Evolutionary conservation across 2,888 invertebrate species (phyloP).

Genomic region (Ecliptopera silaceata): DNA sequence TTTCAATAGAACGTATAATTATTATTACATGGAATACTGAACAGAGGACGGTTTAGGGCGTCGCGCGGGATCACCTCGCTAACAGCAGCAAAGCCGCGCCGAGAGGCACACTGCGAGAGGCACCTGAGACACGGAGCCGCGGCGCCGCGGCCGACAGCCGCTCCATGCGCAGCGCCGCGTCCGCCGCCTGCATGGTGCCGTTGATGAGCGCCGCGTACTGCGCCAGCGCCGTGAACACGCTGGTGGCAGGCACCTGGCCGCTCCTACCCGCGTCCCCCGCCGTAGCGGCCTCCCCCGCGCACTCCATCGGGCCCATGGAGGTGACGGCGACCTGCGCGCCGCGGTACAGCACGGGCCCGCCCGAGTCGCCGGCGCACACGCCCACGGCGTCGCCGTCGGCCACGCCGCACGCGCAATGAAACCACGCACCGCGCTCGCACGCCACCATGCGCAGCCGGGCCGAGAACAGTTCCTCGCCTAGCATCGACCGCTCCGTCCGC

Average conservation of each 20-base stretch:
- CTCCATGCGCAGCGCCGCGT: slow-evolving; percentile 50
- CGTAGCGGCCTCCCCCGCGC: slow-evolving; percentile 32
- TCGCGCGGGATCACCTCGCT: background rate
- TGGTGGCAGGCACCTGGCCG: slow-evolving; percentile 44
- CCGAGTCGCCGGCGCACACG: slow-evolving; percentile 74
- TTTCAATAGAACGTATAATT: too few relatives aligned
- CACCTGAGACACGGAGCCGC: too few relatives aligned
- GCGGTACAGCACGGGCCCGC: slow-evolving; percentile 61
- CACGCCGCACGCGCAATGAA: slow-evolving; percentile 58
- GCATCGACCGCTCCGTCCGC: slow-evolving; percentile 51
- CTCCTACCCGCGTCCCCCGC: background rate
- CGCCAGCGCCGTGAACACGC: slow-evolving; percentile 66
- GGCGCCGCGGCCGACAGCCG: slow-evolving; percentile 15
- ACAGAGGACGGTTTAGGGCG: too few relatives aligned
- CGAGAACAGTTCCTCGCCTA: slow-evolving; percentile 59
- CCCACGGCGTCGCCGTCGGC: slow-evolving; percentile 39
- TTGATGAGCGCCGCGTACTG: slow-evolving; percentile 59
- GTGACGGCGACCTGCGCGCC: slow-evolving; percentile 47
- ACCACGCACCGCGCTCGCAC: slow-evolving; percentile 59
- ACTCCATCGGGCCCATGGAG: slow-evolving; percentile 31
- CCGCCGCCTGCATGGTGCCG: slow-evolving; percentile 56
- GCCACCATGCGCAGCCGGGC: slow-evolving; percentile 53
- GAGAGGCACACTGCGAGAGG: slow-evolving; percentile 2
- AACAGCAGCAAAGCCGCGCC: slow-evolving; percentile 7
- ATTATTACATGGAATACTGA: too few relatives aligned